phyloP scores from a whole-genome alignment of 1,140 invertebrate species.

The Argopecten irradians region DNA sequence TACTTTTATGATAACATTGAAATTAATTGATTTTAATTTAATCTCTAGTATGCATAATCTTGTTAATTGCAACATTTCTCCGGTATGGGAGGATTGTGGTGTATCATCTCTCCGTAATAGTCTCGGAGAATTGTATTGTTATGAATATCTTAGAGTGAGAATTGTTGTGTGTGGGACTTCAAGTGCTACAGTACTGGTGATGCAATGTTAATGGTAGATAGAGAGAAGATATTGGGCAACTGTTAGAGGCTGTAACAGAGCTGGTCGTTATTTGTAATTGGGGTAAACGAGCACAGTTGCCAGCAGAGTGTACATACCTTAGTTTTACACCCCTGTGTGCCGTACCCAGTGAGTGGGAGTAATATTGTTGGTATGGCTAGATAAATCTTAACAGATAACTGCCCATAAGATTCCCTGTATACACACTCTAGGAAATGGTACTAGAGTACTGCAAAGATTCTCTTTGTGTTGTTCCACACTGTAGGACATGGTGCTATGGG shows the following conservation, averaged over 20 bases:
- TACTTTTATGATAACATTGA: no score
- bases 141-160: not conserved
- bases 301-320: constrained; percentile 11
- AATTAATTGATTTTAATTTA: no score
- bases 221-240: not conserved
- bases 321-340: not conserved
- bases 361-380: not conserved
- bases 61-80: not conserved
- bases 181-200: not conserved
- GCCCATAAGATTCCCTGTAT: not conserved
- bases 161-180: not conserved
- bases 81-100: not conserved
- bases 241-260: not conserved
- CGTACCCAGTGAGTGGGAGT: not conserved
- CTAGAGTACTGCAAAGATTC: not conserved
- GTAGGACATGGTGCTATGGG: not conserved
- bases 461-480: not conserved
- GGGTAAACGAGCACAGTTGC: not conserved
- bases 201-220: not conserved
- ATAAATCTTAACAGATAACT: constrained; percentile 9
- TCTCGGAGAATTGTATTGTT: not conserved
- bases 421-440: not conserved
- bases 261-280: not conserved
- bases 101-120: not conserved
- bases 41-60: no score